Evolutionary conservation across 2,113 vertebrate genomes (phyloP).

Genomic region (Carettochelys insculpta): DNA sequence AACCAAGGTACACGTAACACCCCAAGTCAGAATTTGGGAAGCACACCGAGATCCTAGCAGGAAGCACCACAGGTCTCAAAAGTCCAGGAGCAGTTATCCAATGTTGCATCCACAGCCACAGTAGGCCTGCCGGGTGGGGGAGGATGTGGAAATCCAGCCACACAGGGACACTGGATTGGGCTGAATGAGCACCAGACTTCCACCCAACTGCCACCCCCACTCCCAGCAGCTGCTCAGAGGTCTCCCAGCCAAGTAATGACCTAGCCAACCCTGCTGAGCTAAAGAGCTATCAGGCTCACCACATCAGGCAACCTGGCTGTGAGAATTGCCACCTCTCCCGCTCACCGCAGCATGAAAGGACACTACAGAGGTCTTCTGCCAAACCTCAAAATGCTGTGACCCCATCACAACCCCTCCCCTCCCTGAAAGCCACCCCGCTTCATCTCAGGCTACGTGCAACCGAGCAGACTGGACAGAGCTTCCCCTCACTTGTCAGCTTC

Average conservation of each 20-base stretch:
- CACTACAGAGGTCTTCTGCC: background rate
- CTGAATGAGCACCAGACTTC: background rate
- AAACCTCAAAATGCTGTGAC: background rate
- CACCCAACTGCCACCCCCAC: background rate
- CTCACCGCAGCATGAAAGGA: background rate
- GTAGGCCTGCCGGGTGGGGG: background rate
- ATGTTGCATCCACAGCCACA: background rate
- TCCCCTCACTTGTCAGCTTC: background rate
- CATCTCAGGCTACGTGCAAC: background rate
- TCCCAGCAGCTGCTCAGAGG: too few species aligned
- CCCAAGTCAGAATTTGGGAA: background rate
- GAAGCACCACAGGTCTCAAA: background rate
- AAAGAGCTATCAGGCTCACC: background rate
- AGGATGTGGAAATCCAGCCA: background rate
- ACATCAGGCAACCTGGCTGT: background rate
- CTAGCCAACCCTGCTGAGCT: background rate
- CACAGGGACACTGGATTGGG: background rate
- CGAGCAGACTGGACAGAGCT: background rate
- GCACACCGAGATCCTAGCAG: background rate
- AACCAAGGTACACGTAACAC: background rate
- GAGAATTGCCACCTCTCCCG: background rate
- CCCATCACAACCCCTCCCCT: background rate
- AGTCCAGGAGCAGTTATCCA: background rate
- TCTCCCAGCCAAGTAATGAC: background rate
- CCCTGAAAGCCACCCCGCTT: background rate